These are phyloP conservation scores for Lamproptera curius DNA, from an alignment of 2,888 invertebrate genomes.

Conservation along the genomic window DNA sequence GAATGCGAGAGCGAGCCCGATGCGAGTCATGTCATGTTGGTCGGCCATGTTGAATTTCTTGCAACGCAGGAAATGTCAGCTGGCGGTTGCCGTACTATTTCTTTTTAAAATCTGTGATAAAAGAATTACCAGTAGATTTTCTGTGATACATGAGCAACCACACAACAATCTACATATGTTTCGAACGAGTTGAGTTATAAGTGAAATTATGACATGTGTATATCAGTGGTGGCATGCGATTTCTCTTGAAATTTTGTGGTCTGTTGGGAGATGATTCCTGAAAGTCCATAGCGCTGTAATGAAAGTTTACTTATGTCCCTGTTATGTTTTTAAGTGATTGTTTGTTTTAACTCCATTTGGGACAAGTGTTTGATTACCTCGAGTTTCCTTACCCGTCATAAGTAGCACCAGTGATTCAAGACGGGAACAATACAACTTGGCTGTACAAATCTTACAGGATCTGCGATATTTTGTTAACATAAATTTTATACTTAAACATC, in stretches of 20 bases:
- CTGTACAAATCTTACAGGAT: slow-evolving; percentile 41
- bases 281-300: slow-evolving; percentile 48
- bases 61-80: slow-evolving; percentile 79
- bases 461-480: slow-evolving; percentile 36
- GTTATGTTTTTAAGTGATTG: slow-evolving; percentile 57
- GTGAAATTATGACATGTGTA: slow-evolving; percentile 68
- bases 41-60: slow-evolving; percentile 77
- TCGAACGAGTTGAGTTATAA: slow-evolving; percentile 38
- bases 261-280: slow-evolving; percentile 68
- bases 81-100: slow-evolving; percentile 67
- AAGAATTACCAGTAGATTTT: slow-evolving; percentile 42
- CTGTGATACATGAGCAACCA: slow-evolving; percentile 42
- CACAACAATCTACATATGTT: slow-evolving; percentile 35
- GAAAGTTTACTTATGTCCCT: slow-evolving; percentile 53
- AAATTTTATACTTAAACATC: slow-evolving; percentile 43
- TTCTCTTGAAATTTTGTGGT: slow-evolving; percentile 74
- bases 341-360: slow-evolving; percentile 27
- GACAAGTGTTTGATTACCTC: slow-evolving; percentile 47
- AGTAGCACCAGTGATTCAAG: slow-evolving; percentile 50
- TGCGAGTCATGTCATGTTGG: slow-evolving; percentile 41
- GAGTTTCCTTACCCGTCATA: slow-evolving; percentile 38
- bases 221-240: slow-evolving; percentile 69
- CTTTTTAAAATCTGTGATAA: slow-evolving; percentile 58
- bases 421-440: slow-evolving; percentile 36
- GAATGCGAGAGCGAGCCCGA: slow-evolving; percentile 40